A percentile compares a stretch with the other conserved stretches of the same genome.
Evolutionary conservation across 1,140 invertebrate genomes (phyloP).

Genomic region (Polypedilum pembai): DNA sequence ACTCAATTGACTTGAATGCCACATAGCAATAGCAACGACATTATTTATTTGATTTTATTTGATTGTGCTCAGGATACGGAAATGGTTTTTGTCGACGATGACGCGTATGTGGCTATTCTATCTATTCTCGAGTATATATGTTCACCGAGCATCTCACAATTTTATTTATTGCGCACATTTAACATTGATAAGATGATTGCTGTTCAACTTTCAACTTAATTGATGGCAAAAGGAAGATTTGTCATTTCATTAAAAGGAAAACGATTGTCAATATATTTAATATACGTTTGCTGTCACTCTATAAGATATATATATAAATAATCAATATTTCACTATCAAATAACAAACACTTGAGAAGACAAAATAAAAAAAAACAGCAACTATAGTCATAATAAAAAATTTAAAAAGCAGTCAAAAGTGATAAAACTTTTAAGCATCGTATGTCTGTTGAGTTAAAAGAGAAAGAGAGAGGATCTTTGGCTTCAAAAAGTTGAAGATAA

Average conservation of each 20-base stretch:
- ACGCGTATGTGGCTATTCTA: neutral
- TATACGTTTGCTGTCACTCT: too few species aligned
- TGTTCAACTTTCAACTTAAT: neutral
- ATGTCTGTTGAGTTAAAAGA: neutral
- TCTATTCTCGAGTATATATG: neutral
- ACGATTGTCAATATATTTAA: neutral
- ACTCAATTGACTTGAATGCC: neutral
- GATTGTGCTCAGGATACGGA: neutral
- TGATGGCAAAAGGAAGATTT: neutral
- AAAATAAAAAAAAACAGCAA: neutral
- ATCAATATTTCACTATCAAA: neutral
- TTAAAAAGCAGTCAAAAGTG: slow-evolving; percentile 7
- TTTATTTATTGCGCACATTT: neutral
- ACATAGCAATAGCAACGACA: neutral
- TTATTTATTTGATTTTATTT: slow-evolving; percentile 25
- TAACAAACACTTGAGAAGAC: neutral
- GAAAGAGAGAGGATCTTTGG: neutral
- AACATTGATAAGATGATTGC: neutral
- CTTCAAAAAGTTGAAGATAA: neutral
- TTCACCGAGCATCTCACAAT: neutral
- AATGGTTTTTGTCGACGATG: slow-evolving; percentile 9
- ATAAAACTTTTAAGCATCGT: neutral
- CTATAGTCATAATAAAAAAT: neutral
- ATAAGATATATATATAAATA: too few species aligned
- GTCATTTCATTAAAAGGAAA: neutral